Percentiles rank a stretch among this genome's conserved stretches.
phyloP scores from a whole-genome alignment of 2,797 vertebrate genomes.

The Poeciliopsis turneri region DNA sequence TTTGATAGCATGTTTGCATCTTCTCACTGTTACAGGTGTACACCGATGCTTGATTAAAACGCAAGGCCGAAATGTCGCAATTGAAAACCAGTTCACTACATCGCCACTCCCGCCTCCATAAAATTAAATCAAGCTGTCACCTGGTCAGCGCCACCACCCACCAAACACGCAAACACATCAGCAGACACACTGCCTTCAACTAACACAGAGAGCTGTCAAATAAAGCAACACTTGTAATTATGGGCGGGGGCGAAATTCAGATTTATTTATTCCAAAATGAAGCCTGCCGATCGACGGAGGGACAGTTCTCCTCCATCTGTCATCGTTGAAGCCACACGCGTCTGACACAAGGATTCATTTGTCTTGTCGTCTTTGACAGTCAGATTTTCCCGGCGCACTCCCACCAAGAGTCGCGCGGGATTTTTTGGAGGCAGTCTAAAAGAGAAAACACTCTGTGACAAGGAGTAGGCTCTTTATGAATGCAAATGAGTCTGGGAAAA shows the following conservation, averaged over 20 bases:
- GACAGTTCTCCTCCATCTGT: slow-evolving; percentile 97
- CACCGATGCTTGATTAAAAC: slow-evolving; percentile 41
- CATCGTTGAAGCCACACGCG: slow-evolving; percentile 92
- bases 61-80: slow-evolving; percentile 35
- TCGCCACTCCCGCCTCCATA: slow-evolving; percentile 54
- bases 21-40: slow-evolving; percentile 50
- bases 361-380: slow-evolving; percentile 98
- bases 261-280: slow-evolving; percentile 98
- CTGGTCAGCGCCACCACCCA: slow-evolving; percentile 87
- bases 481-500: slow-evolving; percentile 94
- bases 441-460: slow-evolving; percentile 96
- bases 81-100: slow-evolving; percentile 42
- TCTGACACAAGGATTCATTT: slow-evolving; percentile 95
- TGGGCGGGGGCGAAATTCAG: slow-evolving; percentile 92
- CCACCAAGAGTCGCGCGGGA: slow-evolving; percentile 92
- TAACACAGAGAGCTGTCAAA: slow-evolving; percentile 90
- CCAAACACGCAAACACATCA: slow-evolving; percentile 35
- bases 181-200: slow-evolving; percentile 59
- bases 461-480: slow-evolving; percentile 96
- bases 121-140: slow-evolving; percentile 86
- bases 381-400: slow-evolving; percentile 95
- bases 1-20: slow-evolving; percentile 57
- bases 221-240: slow-evolving; percentile 87
- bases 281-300: slow-evolving; percentile 92
- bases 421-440: slow-evolving; percentile 84